Evolutionary conservation across 2,797 vertebrate species (phyloP).

Genomic region (Ctenochaetus hawaiiensis): DNA sequence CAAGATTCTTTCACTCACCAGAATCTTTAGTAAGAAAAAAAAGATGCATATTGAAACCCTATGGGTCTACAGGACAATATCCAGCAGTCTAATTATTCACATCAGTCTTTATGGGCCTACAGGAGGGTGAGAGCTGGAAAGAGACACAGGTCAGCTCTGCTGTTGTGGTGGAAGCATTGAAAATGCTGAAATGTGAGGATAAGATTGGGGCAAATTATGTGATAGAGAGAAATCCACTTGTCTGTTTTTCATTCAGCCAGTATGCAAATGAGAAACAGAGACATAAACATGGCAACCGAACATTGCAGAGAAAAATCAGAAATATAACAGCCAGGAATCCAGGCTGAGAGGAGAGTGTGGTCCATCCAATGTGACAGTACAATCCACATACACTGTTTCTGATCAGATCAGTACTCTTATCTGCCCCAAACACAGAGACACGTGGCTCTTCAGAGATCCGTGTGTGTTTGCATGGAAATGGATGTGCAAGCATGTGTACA

Average conservation of each 20-base stretch:
- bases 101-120: conserved; percentile 53
- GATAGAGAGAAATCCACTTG: conserved; percentile 32
- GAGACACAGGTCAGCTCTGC: conserved; percentile 27
- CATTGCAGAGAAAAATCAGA: conserved; percentile 22
- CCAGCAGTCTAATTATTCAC: conserved; percentile 69
- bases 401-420: conserved; percentile 19
- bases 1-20: conserved; percentile 45
- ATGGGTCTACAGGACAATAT: conserved; percentile 57
- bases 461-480: conserved; percentile 36
- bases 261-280: conserved; percentile 64
- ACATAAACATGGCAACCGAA: conserved; percentile 22
- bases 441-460: conserved; percentile 1
- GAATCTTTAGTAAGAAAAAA: conserved; percentile 34
- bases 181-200: conserved; percentile 36
- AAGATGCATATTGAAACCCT: conserved; percentile 64
- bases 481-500: conserved; percentile 19
- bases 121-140: conserved; percentile 39
- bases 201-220: conserved; percentile 38
- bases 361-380: conserved; percentile 34
- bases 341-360: conserved; percentile 28
- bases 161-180: conserved; percentile 31
- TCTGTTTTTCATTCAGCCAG: conserved; percentile 38
- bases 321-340: conserved; percentile 5
- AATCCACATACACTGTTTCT: not conserved
- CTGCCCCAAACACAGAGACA: conserved; percentile 23